Evolutionary conservation across 2,797 vertebrate species (phyloP).

Genomic region (Gymnopithys bicolor): DNA sequence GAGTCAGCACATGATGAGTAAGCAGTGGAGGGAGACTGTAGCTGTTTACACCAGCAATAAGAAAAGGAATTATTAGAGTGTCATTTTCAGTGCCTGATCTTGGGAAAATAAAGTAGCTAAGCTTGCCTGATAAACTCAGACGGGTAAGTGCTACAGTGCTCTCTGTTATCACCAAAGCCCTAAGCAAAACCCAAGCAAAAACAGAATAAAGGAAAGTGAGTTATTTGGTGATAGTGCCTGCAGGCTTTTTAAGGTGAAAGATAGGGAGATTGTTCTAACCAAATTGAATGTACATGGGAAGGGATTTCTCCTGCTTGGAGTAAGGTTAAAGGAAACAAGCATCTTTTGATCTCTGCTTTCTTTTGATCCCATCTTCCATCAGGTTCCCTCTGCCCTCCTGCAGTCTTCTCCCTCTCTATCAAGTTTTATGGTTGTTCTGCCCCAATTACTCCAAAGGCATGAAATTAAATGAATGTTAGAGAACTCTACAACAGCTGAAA

Average conservation of each 20-base stretch:
- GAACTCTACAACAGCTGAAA: background rate
- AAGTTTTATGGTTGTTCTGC: background rate
- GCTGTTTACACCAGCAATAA: background rate
- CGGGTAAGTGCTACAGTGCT: background rate
- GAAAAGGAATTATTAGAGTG: background rate
- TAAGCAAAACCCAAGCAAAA: background rate
- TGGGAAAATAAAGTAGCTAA: background rate
- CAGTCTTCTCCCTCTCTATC: background rate
- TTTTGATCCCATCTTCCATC: background rate
- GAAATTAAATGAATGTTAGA: background rate
- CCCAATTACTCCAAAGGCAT: background rate
- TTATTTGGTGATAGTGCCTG: background rate
- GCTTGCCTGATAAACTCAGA: background rate
- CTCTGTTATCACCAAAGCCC: background rate
- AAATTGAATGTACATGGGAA: background rate
- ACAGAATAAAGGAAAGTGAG: background rate
- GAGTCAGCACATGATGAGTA: background rate
- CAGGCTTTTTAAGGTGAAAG: background rate
- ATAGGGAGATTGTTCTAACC: background rate
- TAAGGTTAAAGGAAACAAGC: background rate
- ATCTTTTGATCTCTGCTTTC: background rate
- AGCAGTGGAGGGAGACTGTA: background rate
- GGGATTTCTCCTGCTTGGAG: background rate
- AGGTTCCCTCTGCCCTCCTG: background rate
- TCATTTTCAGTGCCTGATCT: background rate